Evolutionary conservation across 2,797 vertebrate genomes (phyloP).

Genomic region (Cryptoprocta ferox): DNA sequence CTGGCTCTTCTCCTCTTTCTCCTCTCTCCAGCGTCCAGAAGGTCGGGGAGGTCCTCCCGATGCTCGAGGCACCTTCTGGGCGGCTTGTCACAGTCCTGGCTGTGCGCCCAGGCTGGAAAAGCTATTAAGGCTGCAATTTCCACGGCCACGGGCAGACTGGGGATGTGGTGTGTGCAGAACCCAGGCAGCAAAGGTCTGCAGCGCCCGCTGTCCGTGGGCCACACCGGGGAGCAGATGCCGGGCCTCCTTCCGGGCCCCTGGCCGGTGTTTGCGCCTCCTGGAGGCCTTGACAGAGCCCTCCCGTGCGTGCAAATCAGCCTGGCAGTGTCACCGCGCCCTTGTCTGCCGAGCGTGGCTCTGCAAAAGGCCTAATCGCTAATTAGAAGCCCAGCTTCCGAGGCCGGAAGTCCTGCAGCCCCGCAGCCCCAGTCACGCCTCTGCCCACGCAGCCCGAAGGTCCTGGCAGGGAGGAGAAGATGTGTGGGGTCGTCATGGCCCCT

Average conservation of each 20-base stretch:
- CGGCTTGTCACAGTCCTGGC: accelerated
- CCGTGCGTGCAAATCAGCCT: neutral
- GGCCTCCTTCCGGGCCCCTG: accelerated
- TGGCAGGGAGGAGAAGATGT: too few species aligned
- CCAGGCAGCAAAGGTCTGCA: neutral
- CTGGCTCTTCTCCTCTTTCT: accelerated
- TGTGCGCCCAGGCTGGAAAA: neutral
- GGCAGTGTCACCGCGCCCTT: neutral
- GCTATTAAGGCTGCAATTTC: accelerated
- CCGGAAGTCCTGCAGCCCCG: slow-evolving; percentile 62
- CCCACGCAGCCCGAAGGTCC: neutral
- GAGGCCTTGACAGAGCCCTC: accelerated
- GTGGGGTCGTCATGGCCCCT: slow-evolving; percentile 35
- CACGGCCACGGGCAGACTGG: accelerated
- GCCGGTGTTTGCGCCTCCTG: accelerated
- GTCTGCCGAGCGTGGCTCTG: slow-evolving; percentile 1
- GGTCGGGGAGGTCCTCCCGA: too few species aligned
- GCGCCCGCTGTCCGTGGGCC: accelerated
- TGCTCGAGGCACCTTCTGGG: accelerated
- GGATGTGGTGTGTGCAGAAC: accelerated
- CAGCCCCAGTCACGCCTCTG: slow-evolving; percentile 59
- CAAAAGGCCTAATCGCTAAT: slow-evolving; percentile 32
- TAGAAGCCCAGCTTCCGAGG: too few species aligned
- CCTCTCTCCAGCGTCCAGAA: accelerated
- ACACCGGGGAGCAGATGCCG: accelerated